Evolutionary conservation across 2,797 vertebrate genomes (phyloP).

Genomic region (Rhodeus uyekii): DNA sequence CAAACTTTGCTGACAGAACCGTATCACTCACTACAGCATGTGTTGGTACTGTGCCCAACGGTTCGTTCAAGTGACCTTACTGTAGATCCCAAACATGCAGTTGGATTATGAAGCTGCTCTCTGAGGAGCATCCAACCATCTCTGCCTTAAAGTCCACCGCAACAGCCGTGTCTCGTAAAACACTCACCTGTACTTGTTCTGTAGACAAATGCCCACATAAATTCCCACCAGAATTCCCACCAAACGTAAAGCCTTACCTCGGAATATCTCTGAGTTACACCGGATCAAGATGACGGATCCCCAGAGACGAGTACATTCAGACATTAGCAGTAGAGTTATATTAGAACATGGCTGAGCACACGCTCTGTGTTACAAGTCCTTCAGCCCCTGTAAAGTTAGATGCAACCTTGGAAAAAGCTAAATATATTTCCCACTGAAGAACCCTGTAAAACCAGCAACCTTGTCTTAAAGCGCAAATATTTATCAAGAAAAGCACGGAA

Average conservation of each 20-base stretch:
- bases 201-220: background rate
- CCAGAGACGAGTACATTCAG: background rate
- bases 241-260: background rate
- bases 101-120: conserved; percentile 36
- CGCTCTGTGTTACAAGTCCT: conserved; percentile 1
- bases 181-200: background rate
- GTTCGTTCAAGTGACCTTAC: conserved; percentile 55
- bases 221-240: background rate
- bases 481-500: conserved; percentile 6
- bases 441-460: background rate
- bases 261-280: background rate
- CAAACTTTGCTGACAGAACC: background rate
- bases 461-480: conserved; percentile 25
- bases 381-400: background rate
- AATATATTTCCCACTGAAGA: conserved; percentile 5
- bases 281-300: background rate
- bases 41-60: conserved; percentile 22
- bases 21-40: conserved; percentile 22
- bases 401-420: conserved; percentile 4
- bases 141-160: conserved; percentile 21
- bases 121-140: conserved; percentile 42
- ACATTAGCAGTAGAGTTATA: background rate
- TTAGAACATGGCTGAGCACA: background rate
- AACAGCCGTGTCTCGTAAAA: background rate
- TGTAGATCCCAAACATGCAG: conserved; percentile 31